These are phyloP conservation scores for Heliornis fulica DNA, from an alignment of 2,113 vertebrate genomes.

Conservation along the genomic window DNA sequence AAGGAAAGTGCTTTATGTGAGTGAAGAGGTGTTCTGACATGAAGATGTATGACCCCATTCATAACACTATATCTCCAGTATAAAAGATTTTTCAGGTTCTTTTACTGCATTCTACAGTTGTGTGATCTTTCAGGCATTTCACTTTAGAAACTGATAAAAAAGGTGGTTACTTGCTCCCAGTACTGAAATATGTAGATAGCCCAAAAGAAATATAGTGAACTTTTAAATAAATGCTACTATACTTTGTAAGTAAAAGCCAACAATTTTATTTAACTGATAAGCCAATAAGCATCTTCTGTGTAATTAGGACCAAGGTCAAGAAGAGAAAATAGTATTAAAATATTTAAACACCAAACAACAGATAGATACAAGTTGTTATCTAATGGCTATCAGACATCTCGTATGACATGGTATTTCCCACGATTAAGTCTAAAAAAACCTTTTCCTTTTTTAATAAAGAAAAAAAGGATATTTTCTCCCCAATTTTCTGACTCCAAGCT, in stretches of 20 bases:
- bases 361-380: not conserved
- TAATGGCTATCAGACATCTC: rapidly evolving
- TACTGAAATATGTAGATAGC: not conserved
- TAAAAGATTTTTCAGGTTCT: not conserved
- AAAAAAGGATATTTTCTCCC: not conserved
- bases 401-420: not conserved
- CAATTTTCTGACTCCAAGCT: not conserved
- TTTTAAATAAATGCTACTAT: not conserved
- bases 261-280: not conserved
- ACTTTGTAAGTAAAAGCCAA: not conserved
- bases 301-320: not conserved
- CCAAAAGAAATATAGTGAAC: not conserved
- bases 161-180: not conserved
- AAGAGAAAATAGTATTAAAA: not conserved
- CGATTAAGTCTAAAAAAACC: not conserved
- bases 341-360: not conserved
- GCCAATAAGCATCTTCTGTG: not conserved
- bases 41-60: not conserved
- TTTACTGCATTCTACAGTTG: not conserved
- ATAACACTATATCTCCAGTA: not conserved
- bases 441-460: not conserved
- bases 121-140: not conserved
- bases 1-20: not conserved
- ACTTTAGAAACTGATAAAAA: not conserved
- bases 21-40: not conserved